A percentile compares a stretch with the other conserved stretches of the same genome.
These are phyloP conservation scores for Lathamus discolor DNA, from an alignment of 2,113 vertebrate genomes.

Conservation along the genomic window DNA sequence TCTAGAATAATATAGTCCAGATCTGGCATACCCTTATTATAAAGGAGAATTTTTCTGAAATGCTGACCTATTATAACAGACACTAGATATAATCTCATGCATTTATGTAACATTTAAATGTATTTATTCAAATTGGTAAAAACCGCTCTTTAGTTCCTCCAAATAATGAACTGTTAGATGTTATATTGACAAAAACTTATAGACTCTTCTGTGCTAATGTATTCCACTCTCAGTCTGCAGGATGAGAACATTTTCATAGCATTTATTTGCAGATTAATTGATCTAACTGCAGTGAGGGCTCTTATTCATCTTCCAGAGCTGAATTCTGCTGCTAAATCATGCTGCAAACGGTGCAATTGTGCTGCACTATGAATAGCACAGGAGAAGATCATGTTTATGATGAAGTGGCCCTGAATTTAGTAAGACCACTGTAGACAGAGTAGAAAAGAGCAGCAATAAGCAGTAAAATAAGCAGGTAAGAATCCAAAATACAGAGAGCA, in stretches of 20 bases:
- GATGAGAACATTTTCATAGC: constrained; percentile 5
- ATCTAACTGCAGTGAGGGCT: neutral
- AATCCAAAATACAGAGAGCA: neutral
- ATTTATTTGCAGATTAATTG: constrained; percentile 51
- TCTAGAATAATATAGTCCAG: constrained; percentile 21
- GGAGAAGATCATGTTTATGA: neutral
- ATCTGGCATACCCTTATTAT: neutral
- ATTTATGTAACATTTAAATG: constrained; percentile 35
- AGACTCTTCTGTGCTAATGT: constrained; percentile 1
- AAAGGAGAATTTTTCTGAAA: neutral
- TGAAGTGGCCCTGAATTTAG: neutral
- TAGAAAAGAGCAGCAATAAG: neutral
- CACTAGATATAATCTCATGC: neutral
- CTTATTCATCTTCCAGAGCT: constrained; percentile 1
- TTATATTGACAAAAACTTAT: constrained; percentile 36
- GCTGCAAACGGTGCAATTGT: neutral
- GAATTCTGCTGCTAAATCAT: constrained; percentile 19
- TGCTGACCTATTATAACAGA: constrained; percentile 15
- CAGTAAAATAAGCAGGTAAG: neutral
- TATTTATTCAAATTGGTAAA: constrained; percentile 29
- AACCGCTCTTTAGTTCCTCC: neutral
- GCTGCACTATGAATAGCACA: neutral
- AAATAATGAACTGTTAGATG: constrained; percentile 22
- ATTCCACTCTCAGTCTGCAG: neutral
- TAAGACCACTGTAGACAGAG: neutral